Evolutionary conservation across 2,888 invertebrate species (phyloP), one percentile per base, ranked within the genome.

Genomic region (Epistrophe eligans): DNA sequence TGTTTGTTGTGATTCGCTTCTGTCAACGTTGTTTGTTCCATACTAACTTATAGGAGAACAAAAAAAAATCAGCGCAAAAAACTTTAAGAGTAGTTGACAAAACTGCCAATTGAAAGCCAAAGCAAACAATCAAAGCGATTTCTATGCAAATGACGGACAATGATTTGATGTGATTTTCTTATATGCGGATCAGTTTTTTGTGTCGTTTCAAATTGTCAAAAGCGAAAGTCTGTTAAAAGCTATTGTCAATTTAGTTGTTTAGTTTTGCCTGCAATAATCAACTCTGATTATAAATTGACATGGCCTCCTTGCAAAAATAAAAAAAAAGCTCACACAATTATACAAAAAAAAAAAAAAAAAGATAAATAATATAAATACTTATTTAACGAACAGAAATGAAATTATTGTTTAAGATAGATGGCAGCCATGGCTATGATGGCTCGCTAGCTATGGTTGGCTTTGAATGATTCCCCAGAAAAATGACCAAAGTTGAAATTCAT

Each of bases 141-240:
- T 48, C 83, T 72, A 87, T 87, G 87, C 87, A 87, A 87, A 87
- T 76, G 82, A 76, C 83, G 72, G 79, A 77, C 81, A 72, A 24
- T 71, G 76, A 77, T 72, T 73, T 50, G 81, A 81, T 73, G 38
- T 73, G 66, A 77, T 72, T 83, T 77, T 67, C 43, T 32, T 64
- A 45, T 43, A 15, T 19, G 38, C 40, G 6, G 38, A 67, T 67
- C 9, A 19, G 50, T 8, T 50, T 50, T 38, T 38, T 17, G 50
- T 15, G 28, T 28, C 17, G 7, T 38, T 19, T 66, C 13, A 35
- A 48, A 50, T 50, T 67, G 67, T 50, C 70, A 70, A 52, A 67
- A 70, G 52, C 70, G 70, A 70, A 55, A 70, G 70, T 67, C 67
- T 67, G 28, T 67, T 28, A 17, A 64, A 64, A 32, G 48, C 66